Conservation (phyloP, 2,888 invertebrate genomes). For the Apeira syringaria region DNA sequence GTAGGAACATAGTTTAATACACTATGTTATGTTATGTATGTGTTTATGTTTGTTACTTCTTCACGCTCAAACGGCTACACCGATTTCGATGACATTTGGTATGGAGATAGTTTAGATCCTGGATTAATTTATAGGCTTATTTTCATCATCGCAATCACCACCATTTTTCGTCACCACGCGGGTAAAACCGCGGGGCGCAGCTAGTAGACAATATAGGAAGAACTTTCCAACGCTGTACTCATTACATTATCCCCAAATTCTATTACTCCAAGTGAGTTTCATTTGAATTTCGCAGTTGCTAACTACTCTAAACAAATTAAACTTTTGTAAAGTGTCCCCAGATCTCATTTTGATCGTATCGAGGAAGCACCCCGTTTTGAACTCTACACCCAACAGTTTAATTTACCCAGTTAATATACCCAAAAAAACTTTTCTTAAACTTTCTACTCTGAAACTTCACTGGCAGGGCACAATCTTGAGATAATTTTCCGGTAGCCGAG, state of each 20-base stretch:
- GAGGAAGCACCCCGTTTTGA: constrained; percentile 19
- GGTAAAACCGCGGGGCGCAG: too few relatives aligned
- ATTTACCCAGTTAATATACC: constrained; percentile 52
- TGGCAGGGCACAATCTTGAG: constrained; percentile 48
- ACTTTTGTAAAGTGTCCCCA: constrained; percentile 26
- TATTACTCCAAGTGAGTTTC: constrained; percentile 14
- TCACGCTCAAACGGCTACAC: too few relatives aligned
- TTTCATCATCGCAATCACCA: too few relatives aligned
- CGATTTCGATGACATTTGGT: too few relatives aligned
- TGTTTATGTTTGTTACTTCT: too few relatives aligned
- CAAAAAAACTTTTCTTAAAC: constrained; percentile 36
- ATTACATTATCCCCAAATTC: constrained; percentile 5
- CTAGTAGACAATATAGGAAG: too few relatives aligned
- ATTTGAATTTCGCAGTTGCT: constrained; percentile 13
- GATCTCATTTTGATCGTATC: constrained; percentile 32
- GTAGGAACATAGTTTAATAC: too few relatives aligned
- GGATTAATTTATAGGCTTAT: too few relatives aligned
- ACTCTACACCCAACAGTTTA: constrained; percentile 39
- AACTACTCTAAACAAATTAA: constrained; percentile 31
- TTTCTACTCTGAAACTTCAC: constrained; percentile 41
- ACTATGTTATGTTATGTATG: too few relatives aligned
- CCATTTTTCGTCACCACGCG: too few relatives aligned
- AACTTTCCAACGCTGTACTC: neutral
- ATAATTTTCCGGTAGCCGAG: constrained; percentile 55
- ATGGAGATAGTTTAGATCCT: too few relatives aligned